Evolutionary conservation across 2,113 vertebrate genomes (phyloP).

Genomic region (Myocastor coypus): DNA sequence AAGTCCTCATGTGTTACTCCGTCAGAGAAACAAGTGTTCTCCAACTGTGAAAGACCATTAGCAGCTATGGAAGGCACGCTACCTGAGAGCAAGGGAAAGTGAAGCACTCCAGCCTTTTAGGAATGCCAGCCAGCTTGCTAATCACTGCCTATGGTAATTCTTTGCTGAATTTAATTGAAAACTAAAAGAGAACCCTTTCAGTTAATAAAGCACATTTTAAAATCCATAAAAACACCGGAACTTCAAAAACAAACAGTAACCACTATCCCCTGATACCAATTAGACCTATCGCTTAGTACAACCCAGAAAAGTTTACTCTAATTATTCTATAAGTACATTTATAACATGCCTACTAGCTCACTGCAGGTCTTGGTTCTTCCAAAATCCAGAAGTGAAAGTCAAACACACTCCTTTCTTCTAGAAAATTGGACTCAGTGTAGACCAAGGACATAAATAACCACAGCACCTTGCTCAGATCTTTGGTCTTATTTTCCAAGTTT

Average conservation of each 20-base stretch:
- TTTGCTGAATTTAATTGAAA: slow-evolving; percentile 31
- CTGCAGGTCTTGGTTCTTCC: not conserved
- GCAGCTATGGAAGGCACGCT: slow-evolving; percentile 9
- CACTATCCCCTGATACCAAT: not conserved
- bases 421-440: not conserved
- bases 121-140: not conserved
- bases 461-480: not conserved
- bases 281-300: not conserved
- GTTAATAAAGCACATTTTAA: slow-evolving; percentile 11
- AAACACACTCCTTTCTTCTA: not conserved
- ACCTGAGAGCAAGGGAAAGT: not conserved
- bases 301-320: not conserved
- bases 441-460: not conserved
- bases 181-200: not conserved
- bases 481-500: not conserved
- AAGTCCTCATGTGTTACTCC: not conserved
- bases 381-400: not conserved
- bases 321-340: not conserved
- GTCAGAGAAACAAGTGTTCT: slow-evolving; percentile 18
- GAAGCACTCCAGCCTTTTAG: not conserved
- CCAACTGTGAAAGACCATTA: not conserved
- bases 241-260: not conserved
- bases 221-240: not conserved
- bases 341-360: not conserved
- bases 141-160: not conserved